Evolutionary conservation across 2,113 vertebrate species (phyloP).

Genomic region (Hepsetus odoe): DNA sequence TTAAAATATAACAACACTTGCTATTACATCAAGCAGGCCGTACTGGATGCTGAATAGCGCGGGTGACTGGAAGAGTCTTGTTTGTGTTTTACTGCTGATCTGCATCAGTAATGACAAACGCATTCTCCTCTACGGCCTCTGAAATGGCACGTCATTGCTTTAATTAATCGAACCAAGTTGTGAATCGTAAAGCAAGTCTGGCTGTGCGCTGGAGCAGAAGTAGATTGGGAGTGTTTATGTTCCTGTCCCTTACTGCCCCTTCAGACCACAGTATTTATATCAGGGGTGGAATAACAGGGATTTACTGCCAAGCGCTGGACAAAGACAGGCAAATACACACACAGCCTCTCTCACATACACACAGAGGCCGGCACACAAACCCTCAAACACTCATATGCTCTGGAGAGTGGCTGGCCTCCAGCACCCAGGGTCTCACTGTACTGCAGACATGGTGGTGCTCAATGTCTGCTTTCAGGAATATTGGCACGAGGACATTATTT

Average conservation of each 20-base stretch:
- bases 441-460: constrained; percentile 62
- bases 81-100: neutral
- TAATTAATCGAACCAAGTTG: neutral
- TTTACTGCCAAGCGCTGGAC: constrained; percentile 56
- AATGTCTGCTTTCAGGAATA: constrained; percentile 80
- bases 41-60: too few species aligned
- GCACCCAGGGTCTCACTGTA: constrained; percentile 58
- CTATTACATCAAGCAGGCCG: too few species aligned
- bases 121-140: neutral
- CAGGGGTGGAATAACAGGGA: constrained; percentile 64
- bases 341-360: constrained; percentile 5
- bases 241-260: constrained; percentile 58
- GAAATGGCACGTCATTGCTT: constrained; percentile 6
- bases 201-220: constrained; percentile 8
- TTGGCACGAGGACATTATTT: constrained; percentile 76
- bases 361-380: constrained; percentile 9
- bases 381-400: neutral
- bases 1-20: too few species aligned
- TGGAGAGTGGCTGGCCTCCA: constrained; percentile 37
- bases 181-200: constrained; percentile 11
- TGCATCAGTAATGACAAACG: neutral
- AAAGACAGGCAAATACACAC: constrained; percentile 39
- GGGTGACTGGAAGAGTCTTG: neutral
- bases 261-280: constrained; percentile 67
- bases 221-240: constrained; percentile 51